These are phyloP conservation scores for Lepisosteus osseus DNA, from an alignment of 2,113 vertebrate species.

Conservation along the genomic window DNA sequence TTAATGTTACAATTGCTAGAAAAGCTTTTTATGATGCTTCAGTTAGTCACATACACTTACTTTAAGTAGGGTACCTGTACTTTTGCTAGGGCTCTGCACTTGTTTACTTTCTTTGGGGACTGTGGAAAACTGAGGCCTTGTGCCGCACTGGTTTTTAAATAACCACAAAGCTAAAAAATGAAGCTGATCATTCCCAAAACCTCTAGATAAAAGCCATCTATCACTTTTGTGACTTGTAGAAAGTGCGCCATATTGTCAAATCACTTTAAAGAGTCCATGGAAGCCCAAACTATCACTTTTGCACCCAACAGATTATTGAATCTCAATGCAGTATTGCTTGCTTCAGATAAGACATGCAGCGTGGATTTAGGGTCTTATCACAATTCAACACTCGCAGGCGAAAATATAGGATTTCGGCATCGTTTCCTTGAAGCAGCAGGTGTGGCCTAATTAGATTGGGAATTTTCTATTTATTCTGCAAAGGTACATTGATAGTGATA, in stretches of 20 bases:
- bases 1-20: too few relatives aligned
- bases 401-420: conserved; percentile 62
- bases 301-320: conserved; percentile 65
- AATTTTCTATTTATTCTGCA: conserved; percentile 44
- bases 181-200: not conserved
- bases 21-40: too few relatives aligned
- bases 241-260: conserved; percentile 56
- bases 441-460: conserved; percentile 68
- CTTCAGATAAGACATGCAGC: conserved; percentile 65
- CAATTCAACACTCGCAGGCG: conserved; percentile 57
- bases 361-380: conserved; percentile 60
- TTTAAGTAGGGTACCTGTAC: conserved; percentile 18
- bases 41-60: conserved; percentile 7
- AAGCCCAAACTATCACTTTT: conserved; percentile 62
- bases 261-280: conserved; percentile 58
- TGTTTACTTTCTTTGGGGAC: too few relatives aligned
- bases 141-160: too few relatives aligned
- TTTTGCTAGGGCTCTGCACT: conserved; percentile 25
- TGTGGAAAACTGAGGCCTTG: too few relatives aligned
- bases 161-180: too few relatives aligned
- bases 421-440: conserved; percentile 57
- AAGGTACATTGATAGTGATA: conserved; percentile 52
- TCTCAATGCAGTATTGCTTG: conserved; percentile 61
- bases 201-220: not conserved
- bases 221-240: conserved; percentile 47